Conservation (phyloP, 1,140 invertebrate species). For the Hylyphantes graminicola region DNA sequence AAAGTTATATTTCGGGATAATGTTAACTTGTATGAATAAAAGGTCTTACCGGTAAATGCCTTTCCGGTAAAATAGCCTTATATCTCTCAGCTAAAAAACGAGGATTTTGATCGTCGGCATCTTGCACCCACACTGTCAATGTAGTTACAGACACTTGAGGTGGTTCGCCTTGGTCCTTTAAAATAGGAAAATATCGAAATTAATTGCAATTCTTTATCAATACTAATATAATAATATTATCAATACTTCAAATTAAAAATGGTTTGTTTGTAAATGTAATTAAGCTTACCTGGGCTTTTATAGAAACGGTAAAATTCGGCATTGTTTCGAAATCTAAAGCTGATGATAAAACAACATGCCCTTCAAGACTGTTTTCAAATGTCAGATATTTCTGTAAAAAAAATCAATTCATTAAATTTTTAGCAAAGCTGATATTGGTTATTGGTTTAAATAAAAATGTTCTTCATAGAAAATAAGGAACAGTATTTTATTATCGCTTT, state of each 20-base stretch:
- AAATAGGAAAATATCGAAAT: conserved; percentile 1
- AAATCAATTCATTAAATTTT: conserved; percentile 32
- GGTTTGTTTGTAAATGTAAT: neutral
- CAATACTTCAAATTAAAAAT: neutral
- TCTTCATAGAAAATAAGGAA: too few relatives aligned
- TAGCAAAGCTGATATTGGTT: too few relatives aligned
- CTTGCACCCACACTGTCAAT: conserved; percentile 82
- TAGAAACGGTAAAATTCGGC: conserved; percentile 81
- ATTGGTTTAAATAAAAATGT: too few relatives aligned
- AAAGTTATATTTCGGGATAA: too few relatives aligned
- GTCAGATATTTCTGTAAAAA: conserved; percentile 78
- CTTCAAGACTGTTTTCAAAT: conserved; percentile 87
- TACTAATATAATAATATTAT: conserved; percentile 2
- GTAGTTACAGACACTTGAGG: conserved; percentile 79
- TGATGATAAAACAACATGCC: conserved; percentile 82
- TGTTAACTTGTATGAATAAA: neutral
- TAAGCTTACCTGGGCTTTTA: conserved; percentile 72
- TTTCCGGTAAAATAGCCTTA: conserved; percentile 76
- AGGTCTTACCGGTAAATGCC: conserved; percentile 71
- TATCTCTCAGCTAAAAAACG: conserved; percentile 82
- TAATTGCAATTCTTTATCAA: neutral
- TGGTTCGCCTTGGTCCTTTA: conserved; percentile 82
- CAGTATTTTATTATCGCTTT: too few relatives aligned
- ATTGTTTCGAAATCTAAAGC: conserved; percentile 86
- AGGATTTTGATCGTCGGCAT: conserved; percentile 94